These are phyloP conservation scores for Sinocyclocheilus anophthalmus DNA, from an alignment of 2,113 vertebrate species.

Conservation along the genomic window DNA sequence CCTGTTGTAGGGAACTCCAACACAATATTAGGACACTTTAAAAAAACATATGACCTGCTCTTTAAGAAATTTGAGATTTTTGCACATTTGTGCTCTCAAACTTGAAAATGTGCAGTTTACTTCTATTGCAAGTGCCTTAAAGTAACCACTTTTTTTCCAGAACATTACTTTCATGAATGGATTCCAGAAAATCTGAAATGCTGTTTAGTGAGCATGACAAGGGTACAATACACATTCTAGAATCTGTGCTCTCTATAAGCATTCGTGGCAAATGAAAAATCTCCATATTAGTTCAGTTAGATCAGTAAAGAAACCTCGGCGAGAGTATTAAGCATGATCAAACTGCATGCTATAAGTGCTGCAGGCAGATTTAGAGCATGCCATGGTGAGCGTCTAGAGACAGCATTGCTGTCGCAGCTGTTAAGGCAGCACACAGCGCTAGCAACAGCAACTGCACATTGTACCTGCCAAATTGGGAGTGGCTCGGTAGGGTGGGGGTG, in stretches of 20 bases:
- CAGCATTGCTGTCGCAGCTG: constrained; percentile 12
- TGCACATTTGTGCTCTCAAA: too few relatives aligned
- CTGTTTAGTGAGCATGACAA: too few relatives aligned
- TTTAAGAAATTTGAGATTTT: too few relatives aligned
- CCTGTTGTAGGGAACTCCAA: too few relatives aligned
- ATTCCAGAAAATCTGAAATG: background rate
- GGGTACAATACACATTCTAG: background rate
- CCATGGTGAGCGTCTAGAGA: background rate
- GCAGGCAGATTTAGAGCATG: constrained; percentile 35
- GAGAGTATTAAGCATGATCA: constrained; percentile 13
- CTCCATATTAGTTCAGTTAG: background rate
- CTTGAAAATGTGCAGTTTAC: background rate
- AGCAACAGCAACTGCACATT: constrained; percentile 52
- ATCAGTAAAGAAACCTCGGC: constrained; percentile 19
- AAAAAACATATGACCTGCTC: too few relatives aligned
- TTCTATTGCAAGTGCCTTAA: background rate
- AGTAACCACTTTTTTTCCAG: background rate
- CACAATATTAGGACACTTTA: too few relatives aligned
- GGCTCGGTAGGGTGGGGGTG: constrained; percentile 85
- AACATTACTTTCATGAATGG: background rate
- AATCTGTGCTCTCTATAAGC: background rate
- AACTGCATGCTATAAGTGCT: constrained; percentile 8
- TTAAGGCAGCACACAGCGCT: constrained; percentile 24
- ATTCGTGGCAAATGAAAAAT: background rate
- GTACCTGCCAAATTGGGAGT: constrained; percentile 88